These are phyloP conservation scores for western clawed frog (Xenopus tropicalis) DNA, from an alignment of 2,113 vertebrate species.

Conservation along the genomic window DNA sequence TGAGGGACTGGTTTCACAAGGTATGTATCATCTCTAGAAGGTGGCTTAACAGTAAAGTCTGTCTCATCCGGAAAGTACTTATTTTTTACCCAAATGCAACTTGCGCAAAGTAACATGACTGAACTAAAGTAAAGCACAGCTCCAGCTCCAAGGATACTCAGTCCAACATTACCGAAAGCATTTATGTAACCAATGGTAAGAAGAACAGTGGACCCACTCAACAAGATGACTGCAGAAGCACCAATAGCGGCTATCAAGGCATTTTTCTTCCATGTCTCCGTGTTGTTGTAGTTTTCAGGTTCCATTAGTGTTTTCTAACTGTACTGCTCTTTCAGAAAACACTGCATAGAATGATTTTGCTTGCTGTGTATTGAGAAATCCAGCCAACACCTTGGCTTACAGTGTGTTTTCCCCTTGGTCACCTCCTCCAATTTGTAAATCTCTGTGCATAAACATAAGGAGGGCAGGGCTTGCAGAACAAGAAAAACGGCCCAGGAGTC, in stretches of 20 bases:
- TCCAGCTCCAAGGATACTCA: conserved; percentile 29
- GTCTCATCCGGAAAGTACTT: conserved; percentile 8
- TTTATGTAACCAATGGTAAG: conserved; percentile 30
- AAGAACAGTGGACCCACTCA: conserved; percentile 15
- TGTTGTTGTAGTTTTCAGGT: background rate
- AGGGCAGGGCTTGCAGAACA: conserved; percentile 9
- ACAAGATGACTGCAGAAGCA: background rate
- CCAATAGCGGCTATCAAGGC: background rate
- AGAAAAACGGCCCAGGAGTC: conserved; percentile 15
- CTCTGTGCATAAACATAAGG: conserved; percentile 3
- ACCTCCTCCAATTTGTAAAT: conserved; percentile 32
- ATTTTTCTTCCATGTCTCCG: background rate
- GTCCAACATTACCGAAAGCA: conserved; percentile 16
- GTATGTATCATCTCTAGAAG: background rate
- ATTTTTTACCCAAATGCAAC: conserved; percentile 30
- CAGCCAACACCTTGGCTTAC: conserved; percentile 5
- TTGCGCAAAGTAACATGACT: conserved; percentile 9
- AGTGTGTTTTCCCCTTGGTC: background rate
- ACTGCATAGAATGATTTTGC: conserved; percentile 15
- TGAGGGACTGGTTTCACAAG: conserved; percentile 6
- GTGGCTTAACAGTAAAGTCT: background rate
- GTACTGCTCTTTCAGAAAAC: background rate
- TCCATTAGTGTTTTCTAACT: conserved; percentile 1
- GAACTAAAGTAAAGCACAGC: conserved; percentile 17
- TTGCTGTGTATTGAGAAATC: background rate